Evolutionary conservation across 2,888 invertebrate genomes (phyloP), one percentile per base, ranked within the genome.

Genomic region (Athalia circularis): DNA sequence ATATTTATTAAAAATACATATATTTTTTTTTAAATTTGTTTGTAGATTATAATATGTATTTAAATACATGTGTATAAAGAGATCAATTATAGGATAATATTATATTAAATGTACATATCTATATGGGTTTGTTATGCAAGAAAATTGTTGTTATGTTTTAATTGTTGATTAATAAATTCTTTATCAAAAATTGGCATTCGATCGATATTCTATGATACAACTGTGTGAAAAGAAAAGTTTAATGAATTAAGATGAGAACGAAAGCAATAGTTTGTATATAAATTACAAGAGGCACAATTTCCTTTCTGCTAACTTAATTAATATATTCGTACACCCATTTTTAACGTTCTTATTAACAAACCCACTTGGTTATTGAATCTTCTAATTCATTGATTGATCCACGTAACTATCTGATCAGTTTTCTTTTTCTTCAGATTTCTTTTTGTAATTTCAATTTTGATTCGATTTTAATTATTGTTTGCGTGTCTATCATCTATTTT

Each of bases 51-150:
- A 64, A 29, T 43, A 29, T 29, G 29, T 59, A 72, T n/a, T 54
- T 74, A 61, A 11, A 84, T 85, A 86, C 81, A 83, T 86, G 85
- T 84, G 83, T 87, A 86, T 75, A 59, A 72, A 67, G 59, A 50
- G 72, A 59, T 50, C 29, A 45, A 68, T 8, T n/a, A 62, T 62
- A 50, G 62, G 11, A 62, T 75, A 64, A 8, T 48, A 65, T 47
- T n/a, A 48, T 65, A 3, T 72, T 59, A 13, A 29, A 59, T 29
- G 29, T 29, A 29, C 45, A 67, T 13, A 75, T 75, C 75, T 75
- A 75, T 85, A 88, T 88, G 90, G 90, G 89, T 88, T 90, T 90
- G 89, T 90, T 89, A 89, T 89, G 88, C 89, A 87, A 89, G 85
- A 87, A 81, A 81, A 85, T 82, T 86, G 85, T 88, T 89, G 87